Evolutionary conservation across 1,140 invertebrate species (phyloP), one percentile per base, ranked within the genome.

Genomic region (Neodiprion pinetum): DNA sequence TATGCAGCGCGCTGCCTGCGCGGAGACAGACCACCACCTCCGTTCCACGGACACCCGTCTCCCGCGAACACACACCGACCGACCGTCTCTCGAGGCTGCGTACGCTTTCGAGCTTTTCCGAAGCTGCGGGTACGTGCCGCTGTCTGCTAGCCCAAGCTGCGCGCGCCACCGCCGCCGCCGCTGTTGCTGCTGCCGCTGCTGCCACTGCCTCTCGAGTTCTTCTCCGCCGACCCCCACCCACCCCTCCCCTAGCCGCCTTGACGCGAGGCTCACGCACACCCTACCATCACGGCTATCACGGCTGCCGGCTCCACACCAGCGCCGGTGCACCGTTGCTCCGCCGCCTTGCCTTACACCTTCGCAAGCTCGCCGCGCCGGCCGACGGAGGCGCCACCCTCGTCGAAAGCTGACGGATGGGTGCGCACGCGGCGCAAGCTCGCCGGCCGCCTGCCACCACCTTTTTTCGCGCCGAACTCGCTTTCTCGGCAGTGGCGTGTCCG

Each of bases 141-240:
- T 69, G n/a, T 69, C 53, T 48, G 69, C 67, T 69, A 75, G 68
- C 69, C 50, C 72, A 69, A 68, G 68, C 74, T 67, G 50, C 70
- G 66, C 49, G 67, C 72, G 50, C 48, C 17, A 2, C 28, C 65
- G 61, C 21, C 49, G 50, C 72, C 12, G 21, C 66, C 50, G 14
- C 5, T 47, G 68, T n/a, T 71, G 73, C 17, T n/a, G n/a, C 21
- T 21, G 61, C 77, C 53, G 53, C 53, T 61, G 10, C 23, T 53
- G 68, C 28, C 28, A 12, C 11, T 66, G 21, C 67, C 28, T 61
- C 53, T 14, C 28, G 28, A 40, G 28, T 12, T 61, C 70, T 69
- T 61, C 50, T 67, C 50, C 49, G 28, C 14, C 61, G 28, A 66
- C 23, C 23, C 47, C 68, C 61, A 17, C 74, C 48, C 66, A 9